Conservation (phyloP, 2,113 vertebrate genomes). For the Uria lomvia region DNA sequence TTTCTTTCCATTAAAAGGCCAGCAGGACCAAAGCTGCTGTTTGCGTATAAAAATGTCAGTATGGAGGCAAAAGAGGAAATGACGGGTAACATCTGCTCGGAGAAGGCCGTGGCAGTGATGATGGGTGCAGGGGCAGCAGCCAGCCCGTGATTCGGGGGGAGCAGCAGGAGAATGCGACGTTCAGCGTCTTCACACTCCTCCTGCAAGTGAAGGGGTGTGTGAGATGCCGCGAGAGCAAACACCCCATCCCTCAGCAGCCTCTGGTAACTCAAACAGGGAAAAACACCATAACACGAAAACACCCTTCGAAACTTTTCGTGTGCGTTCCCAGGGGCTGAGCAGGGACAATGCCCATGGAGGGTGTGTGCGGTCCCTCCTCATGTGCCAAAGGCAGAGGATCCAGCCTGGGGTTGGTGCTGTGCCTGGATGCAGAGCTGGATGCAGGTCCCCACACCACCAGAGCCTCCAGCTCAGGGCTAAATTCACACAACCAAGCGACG, state of each 20-base stretch:
- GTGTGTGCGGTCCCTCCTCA: no score
- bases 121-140: neutral
- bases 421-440: neutral
- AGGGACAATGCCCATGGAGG: accelerated
- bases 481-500: accelerated
- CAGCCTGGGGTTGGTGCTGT: neutral
- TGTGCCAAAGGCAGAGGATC: accelerated
- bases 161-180: accelerated
- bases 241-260: neutral
- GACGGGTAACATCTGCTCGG: neutral
- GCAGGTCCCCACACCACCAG: accelerated
- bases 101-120: neutral
- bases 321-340: accelerated
- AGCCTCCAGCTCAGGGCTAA: neutral
- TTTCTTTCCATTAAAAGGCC: neutral
- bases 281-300: neutral
- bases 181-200: accelerated
- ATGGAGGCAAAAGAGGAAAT: neutral
- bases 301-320: neutral
- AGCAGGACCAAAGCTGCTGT: neutral
- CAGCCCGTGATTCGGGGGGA: accelerated
- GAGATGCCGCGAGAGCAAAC: accelerated
- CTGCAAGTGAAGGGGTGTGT: accelerated
- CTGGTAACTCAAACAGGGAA: neutral
- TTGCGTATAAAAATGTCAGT: neutral